Base-by-base conservation (phyloP, 2,113 vertebrate species). In the Apodemus speciosus region DNA sequence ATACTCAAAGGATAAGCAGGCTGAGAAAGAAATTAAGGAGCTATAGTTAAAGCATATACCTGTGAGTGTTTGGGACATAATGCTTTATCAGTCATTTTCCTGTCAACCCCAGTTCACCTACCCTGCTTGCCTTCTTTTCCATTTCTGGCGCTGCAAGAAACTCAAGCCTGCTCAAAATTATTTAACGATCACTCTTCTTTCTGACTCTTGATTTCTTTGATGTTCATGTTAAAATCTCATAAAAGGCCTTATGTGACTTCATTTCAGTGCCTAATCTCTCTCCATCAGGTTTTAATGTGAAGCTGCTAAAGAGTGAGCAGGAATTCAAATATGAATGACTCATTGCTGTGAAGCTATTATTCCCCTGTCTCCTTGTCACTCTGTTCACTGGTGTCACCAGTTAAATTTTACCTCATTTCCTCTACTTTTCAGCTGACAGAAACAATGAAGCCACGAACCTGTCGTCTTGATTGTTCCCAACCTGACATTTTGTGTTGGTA, bases 351-450 rank as follows among this genome's bases (percentile, higher is more conserved):
- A 46, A 87, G 58, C 75, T 87, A 53, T 96, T 94, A 87, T 91
- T 92, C 75, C 49, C 77, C 62, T 58, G 84, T 94, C 85, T 93
- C 88, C 86, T 90, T 92, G 94, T 94, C 92, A 89, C 73, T 89
- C 72, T 6, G 10, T 69, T 92, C 84, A 3, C n/a, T 13, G 2
- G 64, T 91, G 83, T 85, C 71, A 76, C 88, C 76, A 80, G 75
- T 91, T 96, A 85, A 62, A 58, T 89, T 94, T 96, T 77, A 56
- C 79, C 92, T 96, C 30, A 84, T 92, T 92, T 92, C 66, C 68
- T 77, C 35, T 8, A 81, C 30, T 96, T 94, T 53, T 91, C 66
- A 85, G 18, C 30, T 85, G 86, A 79, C 53, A 92, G 66, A 58
- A 73, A 80, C 51, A 89, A 76, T 66, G 71, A 89, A 77, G 56